Percentiles rank a stretch among this genome's conserved stretches.
phyloP scores from a whole-genome alignment of 1,140 invertebrate species.

The Saxidomus purpurata region DNA sequence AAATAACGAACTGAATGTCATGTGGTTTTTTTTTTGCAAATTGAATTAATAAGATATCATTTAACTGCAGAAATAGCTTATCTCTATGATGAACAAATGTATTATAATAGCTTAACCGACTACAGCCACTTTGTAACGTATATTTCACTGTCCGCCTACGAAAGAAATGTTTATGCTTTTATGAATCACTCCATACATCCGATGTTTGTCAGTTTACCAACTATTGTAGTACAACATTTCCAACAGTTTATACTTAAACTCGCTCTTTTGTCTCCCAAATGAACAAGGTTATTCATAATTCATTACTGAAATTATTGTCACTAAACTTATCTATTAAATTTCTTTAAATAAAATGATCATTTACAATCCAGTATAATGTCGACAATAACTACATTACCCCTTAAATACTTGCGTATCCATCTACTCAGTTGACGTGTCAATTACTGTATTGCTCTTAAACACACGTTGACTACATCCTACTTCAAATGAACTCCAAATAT shows the following conservation, averaged over 20 bases:
- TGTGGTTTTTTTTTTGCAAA: not conserved
- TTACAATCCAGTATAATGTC: too few relatives aligned
- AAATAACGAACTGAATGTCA: not conserved
- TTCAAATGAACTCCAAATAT: slow-evolving; percentile 20
- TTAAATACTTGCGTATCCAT: slow-evolving; percentile 34
- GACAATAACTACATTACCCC: slow-evolving; percentile 7
- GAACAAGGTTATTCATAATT: too few relatives aligned
- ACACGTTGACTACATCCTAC: not conserved
- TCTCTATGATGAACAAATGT: not conserved
- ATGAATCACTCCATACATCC: slow-evolving; percentile 17
- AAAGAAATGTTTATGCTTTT: not conserved
- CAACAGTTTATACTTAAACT: too few relatives aligned
- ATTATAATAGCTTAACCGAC: not conserved
- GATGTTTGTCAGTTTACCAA: too few relatives aligned
- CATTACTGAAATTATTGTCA: too few relatives aligned
- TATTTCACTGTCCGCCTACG: slow-evolving; percentile 2
- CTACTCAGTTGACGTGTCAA: slow-evolving; percentile 18
- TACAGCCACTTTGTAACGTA: not conserved
- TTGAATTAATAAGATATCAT: too few relatives aligned
- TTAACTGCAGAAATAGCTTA: too few relatives aligned
- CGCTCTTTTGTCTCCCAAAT: too few relatives aligned
- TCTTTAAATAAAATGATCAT: too few relatives aligned
- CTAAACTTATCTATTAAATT: too few relatives aligned
- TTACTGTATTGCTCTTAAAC: not conserved
- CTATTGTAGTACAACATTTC: too few relatives aligned